Conservation (phyloP, 92 coral and sea anemone genomes). For the Zoanthus gigantus region DNA sequence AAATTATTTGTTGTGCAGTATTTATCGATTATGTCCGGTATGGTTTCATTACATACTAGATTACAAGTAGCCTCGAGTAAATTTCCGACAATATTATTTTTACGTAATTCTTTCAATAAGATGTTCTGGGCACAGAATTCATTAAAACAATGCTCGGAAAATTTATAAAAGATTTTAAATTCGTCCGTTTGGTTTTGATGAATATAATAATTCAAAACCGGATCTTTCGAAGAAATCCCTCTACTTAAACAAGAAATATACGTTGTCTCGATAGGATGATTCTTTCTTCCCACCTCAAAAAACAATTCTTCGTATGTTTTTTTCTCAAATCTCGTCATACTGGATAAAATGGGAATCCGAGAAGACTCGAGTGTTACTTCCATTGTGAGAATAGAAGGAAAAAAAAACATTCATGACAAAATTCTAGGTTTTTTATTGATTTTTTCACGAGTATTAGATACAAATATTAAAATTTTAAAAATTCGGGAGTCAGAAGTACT, state of each 20-base stretch:
- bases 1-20: too few relatives aligned
- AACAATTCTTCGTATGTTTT: neutral
- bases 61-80: neutral
- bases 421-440: too few relatives aligned
- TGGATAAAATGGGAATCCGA: neutral
- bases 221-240: neutral
- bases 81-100: too few relatives aligned
- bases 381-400: neutral
- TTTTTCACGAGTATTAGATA: too few relatives aligned
- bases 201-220: neutral
- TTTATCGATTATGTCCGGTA: neutral
- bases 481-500: neutral
- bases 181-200: neutral
- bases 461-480: too few relatives aligned
- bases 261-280: neutral
- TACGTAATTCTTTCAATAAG: neutral
- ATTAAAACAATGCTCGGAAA: neutral
- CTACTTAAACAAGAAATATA: neutral
- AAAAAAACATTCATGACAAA: too few relatives aligned
- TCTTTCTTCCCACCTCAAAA: neutral
- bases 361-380: neutral
- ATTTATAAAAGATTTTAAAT: too few relatives aligned
- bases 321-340: neutral
- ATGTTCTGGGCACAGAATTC: neutral
- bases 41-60: neutral